Evolutionary conservation across 2,797 vertebrate genomes (phyloP).

Genomic region (Coluber constrictor): DNA sequence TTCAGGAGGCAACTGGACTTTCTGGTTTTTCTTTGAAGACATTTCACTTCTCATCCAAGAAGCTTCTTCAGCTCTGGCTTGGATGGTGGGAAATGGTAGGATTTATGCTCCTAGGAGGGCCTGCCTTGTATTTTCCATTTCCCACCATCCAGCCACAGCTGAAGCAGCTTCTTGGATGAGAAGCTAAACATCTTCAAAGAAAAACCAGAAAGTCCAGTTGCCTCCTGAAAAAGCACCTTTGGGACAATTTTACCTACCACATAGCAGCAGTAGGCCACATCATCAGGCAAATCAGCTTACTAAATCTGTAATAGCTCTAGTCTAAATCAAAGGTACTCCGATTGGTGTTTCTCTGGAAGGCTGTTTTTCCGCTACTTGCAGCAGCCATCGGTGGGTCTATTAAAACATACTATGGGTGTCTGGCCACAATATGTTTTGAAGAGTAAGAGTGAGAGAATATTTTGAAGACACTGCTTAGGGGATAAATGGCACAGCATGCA

Average conservation of each 20-base stretch:
- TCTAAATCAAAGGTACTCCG: background rate
- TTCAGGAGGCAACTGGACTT: too few species aligned
- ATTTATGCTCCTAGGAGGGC: too few species aligned
- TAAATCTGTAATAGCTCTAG: background rate
- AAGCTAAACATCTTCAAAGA: background rate
- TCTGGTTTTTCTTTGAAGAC: too few species aligned
- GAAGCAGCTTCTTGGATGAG: background rate
- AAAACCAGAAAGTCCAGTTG: background rate
- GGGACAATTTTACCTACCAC: background rate
- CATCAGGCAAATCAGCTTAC: background rate
- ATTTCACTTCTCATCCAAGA: too few species aligned
- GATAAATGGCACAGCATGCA: background rate
- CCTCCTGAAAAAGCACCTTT: background rate
- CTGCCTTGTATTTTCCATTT: too few species aligned
- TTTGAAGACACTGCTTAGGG: background rate
- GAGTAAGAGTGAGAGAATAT: background rate
- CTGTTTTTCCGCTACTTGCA: background rate
- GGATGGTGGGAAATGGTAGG: too few species aligned
- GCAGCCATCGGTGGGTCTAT: background rate
- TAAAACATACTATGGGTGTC: background rate
- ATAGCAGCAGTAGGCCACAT: background rate
- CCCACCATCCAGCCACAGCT: background rate
- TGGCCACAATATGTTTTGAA: background rate
- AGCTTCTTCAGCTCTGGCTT: too few species aligned
- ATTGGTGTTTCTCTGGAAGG: background rate